Base-by-base conservation (phyloP, 2,113 vertebrate genomes). In the Amblyopsis rosae region DNA sequence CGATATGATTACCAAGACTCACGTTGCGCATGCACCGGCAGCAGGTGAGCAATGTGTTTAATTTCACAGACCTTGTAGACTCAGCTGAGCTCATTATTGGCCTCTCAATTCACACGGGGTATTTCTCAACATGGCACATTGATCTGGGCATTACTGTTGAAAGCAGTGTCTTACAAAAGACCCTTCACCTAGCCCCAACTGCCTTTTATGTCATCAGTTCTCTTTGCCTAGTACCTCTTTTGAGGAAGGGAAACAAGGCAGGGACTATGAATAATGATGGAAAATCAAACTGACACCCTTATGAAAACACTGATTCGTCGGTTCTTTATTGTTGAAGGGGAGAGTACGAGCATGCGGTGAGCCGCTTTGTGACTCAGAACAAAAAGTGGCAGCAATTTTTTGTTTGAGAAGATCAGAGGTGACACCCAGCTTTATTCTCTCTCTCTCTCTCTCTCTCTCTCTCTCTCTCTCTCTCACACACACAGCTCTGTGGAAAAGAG, bases 1-100 rank as follows among this genome's bases (percentile, higher is more conserved):
- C 19, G 7, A 82, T 80, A 85, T 85, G 79, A 89, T 87, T 80
- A 80, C 82, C 56, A 60, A 67, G 76, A 82, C 65, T 74, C 68
- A 51, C 81, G 41, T 72, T 69, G 69, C 61, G 74, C 67, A 19
- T 63, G 73, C 71, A 76, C 79, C 73, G 73, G 82, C 81, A 75
- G 82, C 75, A 82, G 81, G 83, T 90, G 90, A 90, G 88, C 85
- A 86, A 91, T 89, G 83, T 49, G 79, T 89, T 90, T 89, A 86
- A 90, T 91, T 88, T 85, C 73, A 72, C 54, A 51, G 81, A 45
- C 74, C 83, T 79, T 81, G 78, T 88, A 84, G 79, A 82, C 72
- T 72, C 47, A 7, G 1, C 73, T 58, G 70, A 77, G 81, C 85
- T 89, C 83, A 90, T 88, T 90, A 88, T 80, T 74, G 75, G 81